Conservation (phyloP, 2,113 vertebrate species). For the Pygoscelis adeliae region DNA sequence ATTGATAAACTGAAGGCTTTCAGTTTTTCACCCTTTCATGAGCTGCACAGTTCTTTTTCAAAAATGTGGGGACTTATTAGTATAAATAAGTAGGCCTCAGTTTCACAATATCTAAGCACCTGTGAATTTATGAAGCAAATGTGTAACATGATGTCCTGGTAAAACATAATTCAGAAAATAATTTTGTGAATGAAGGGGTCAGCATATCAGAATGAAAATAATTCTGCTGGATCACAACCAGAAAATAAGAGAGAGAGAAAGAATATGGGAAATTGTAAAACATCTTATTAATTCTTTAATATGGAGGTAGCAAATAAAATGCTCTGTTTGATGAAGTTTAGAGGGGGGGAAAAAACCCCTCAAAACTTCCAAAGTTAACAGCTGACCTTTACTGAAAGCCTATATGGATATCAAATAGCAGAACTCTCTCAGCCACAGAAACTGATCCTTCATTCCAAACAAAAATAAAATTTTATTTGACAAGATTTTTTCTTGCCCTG, state of each 20-base stretch:
- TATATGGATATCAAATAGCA: not conserved
- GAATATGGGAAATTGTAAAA: not conserved
- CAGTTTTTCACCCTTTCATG: not conserved
- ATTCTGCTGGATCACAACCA: not conserved
- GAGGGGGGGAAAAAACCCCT: rapidly evolving
- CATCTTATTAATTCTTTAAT: not conserved
- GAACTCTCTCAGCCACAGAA: not conserved
- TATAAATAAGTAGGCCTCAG: not conserved
- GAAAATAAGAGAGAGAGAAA: not conserved
- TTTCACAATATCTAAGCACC: not conserved
- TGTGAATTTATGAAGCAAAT: not conserved
- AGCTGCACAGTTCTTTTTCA: not conserved
- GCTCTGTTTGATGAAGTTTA: not conserved
- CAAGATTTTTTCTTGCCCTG: not conserved
- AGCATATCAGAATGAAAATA: not conserved
- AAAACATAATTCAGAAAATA: not conserved
- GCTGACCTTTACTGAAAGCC: not conserved
- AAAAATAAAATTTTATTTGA: not conserved
- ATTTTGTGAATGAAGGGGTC: not conserved
- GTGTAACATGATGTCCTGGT: rapidly evolving
- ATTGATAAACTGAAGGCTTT: not conserved
- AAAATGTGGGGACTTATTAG: not conserved
- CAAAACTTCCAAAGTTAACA: not conserved
- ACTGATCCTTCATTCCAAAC: not conserved
- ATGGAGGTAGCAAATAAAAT: not conserved